phyloP scores from a whole-genome alignment of 2,888 invertebrate genomes.

The Melanchra persicariae region DNA sequence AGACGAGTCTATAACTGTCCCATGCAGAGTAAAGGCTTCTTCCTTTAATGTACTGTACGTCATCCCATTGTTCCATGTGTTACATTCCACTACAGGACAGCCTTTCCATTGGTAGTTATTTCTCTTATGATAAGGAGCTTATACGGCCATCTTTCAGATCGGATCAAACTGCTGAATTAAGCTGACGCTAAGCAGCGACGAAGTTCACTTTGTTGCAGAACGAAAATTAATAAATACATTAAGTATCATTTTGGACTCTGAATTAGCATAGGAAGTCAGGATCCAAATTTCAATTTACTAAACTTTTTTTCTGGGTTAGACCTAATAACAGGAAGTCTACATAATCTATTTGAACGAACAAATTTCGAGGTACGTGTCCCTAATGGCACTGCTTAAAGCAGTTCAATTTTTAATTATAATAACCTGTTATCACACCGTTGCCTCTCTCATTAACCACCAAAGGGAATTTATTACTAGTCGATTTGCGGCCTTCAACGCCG shows the following conservation, averaged over 20 bases:
- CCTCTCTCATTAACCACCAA: not conserved
- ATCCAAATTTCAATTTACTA: not conserved
- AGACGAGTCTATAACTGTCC: not conserved
- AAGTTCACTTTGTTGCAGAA: too few relatives aligned
- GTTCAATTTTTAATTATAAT: slow-evolving; percentile 10
- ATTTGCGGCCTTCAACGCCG: slow-evolving; percentile 6
- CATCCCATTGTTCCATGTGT: too few relatives aligned
- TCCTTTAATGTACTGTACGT: too few relatives aligned
- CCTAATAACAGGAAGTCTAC: not conserved
- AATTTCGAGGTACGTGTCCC: not conserved
- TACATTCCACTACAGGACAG: too few relatives aligned
- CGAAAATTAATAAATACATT: too few relatives aligned
- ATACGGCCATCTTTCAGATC: too few relatives aligned
- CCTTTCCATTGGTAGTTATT: too few relatives aligned
- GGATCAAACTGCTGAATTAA: too few relatives aligned
- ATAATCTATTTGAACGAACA: not conserved
- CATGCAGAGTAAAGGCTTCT: not conserved
- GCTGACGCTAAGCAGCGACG: too few relatives aligned
- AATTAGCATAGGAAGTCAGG: not conserved
- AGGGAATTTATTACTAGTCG: slow-evolving; percentile 17
- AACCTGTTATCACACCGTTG: not conserved
- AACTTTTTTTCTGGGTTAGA: not conserved
- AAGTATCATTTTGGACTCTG: too few relatives aligned
- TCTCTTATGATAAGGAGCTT: too few relatives aligned
- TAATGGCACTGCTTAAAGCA: slow-evolving; percentile 4